Percentiles rank a stretch among this genome's conserved stretches.
Conservation (phyloP, 2,797 vertebrate species). For the Helicolenus hilgendorfi region DNA sequence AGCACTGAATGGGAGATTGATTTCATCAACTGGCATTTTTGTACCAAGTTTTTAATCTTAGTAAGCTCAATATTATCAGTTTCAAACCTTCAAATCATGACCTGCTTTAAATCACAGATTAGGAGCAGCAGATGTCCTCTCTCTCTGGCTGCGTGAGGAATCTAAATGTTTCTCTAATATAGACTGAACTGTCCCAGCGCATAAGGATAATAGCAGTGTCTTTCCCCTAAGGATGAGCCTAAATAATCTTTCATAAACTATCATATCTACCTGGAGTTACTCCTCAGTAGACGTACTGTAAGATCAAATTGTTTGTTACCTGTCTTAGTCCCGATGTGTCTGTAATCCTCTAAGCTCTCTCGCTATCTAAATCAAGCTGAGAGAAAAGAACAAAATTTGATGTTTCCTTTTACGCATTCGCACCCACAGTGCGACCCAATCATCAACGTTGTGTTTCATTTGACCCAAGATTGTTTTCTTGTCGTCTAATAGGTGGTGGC, state of each 20-base stretch:
- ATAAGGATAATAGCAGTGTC: background rate
- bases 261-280: conserved; percentile 31
- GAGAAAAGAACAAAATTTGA: conserved; percentile 45
- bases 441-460: conserved; percentile 52
- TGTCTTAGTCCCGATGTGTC: conserved; percentile 14
- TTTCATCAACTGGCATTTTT: background rate
- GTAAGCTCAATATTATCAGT: background rate
- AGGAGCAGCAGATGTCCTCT: background rate
- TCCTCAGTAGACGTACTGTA: background rate
- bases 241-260: conserved; percentile 27
- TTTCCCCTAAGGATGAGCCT: background rate
- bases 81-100: conserved; percentile 1
- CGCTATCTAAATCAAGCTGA: conserved; percentile 59
- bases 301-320: conserved; percentile 59
- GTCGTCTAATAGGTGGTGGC: conserved; percentile 52
- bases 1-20: background rate
- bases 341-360: conserved; percentile 38
- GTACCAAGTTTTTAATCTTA: background rate
- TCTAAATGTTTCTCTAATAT: background rate
- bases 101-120: background rate
- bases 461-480: conserved; percentile 54
- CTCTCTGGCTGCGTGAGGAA: background rate
- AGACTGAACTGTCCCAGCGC: conserved; percentile 12
- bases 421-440: conserved; percentile 26
- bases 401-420: conserved; percentile 5